Percentiles rank a stretch among this genome's conserved stretches.
These are phyloP conservation scores for Gasterosteus aculeatus DNA, from an alignment of 2,113 vertebrate genomes.

Conservation along the genomic window DNA sequence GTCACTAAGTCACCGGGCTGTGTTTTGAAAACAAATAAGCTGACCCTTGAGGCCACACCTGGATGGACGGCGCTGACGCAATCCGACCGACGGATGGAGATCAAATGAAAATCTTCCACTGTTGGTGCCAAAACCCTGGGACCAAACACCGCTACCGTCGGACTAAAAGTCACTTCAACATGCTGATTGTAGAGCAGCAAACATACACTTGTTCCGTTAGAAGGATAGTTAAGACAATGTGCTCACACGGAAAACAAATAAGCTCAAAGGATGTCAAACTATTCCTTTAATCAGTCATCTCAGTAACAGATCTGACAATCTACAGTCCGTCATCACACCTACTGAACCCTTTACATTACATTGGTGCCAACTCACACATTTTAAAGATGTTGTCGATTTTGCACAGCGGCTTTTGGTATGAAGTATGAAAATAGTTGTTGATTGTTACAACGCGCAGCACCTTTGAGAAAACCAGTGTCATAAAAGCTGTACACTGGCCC, in stretches of 20 bases:
- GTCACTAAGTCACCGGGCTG: neutral
- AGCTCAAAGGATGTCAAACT: neutral
- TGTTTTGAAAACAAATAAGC: neutral
- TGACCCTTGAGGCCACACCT: neutral
- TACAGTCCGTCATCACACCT: neutral
- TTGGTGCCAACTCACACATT: conserved; percentile 14
- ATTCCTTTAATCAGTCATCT: conserved; percentile 3
- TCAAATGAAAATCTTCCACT: neutral
- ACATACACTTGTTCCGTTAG: neutral
- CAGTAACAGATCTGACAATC: neutral
- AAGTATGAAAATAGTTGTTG: neutral
- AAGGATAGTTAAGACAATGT: neutral
- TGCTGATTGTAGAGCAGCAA: neutral
- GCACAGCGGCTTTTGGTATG: neutral
- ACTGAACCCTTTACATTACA: neutral
- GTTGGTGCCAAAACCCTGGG: conserved; percentile 2
- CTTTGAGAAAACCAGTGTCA: too few species aligned
- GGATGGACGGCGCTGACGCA: neutral
- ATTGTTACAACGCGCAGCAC: neutral
- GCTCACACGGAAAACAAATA: neutral
- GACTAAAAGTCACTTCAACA: neutral
- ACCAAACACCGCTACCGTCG: neutral
- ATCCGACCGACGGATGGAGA: neutral
- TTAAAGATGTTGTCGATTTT: conserved; percentile 1
- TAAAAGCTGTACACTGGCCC: neutral